phyloP scores from a whole-genome alignment of 2,888 invertebrate genomes.

The Dromius quadrimaculatus region DNA sequence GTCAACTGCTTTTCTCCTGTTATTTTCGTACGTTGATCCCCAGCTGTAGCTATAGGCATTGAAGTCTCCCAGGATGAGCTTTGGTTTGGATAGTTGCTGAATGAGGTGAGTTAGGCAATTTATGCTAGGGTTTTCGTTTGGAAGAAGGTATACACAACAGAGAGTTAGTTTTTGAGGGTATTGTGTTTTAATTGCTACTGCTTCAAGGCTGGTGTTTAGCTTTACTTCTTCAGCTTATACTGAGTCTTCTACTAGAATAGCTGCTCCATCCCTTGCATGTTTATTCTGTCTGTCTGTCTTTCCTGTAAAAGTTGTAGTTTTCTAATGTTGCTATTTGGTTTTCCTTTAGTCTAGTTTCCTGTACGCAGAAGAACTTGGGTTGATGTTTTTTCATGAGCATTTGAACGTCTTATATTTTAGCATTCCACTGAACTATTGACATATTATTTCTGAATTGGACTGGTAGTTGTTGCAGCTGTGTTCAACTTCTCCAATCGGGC shows the following conservation, averaged over 20 bases:
- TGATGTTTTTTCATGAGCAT: not conserved
- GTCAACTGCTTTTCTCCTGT: constrained; percentile 54
- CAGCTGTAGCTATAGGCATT: constrained; percentile 55
- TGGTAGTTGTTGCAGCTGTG: not conserved
- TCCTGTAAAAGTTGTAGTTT: constrained; percentile 8
- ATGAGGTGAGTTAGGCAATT: constrained; percentile 49
- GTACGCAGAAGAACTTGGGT: constrained; percentile 15
- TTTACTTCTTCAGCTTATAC: constrained; percentile 18
- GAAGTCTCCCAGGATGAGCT: constrained; percentile 57
- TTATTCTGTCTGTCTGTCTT: constrained; percentile 11
- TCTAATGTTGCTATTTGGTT: not conserved
- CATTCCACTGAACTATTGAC: constrained; percentile 35
- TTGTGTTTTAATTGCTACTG: constrained; percentile 19
- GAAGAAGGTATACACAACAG: constrained; percentile 52
- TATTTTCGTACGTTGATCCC: constrained; percentile 53
- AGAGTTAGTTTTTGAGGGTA: not conserved
- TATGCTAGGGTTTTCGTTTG: constrained; percentile 3
- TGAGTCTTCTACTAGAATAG: constrained; percentile 11
- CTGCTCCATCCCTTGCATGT: constrained; percentile 28
- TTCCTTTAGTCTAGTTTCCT: constrained; percentile 23
- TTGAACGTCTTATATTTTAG: constrained; percentile 20
- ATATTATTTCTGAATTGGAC: not conserved
- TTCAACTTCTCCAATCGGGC: not conserved
- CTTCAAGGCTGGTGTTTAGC: constrained; percentile 8
- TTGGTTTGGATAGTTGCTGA: constrained; percentile 56